Evolutionary conservation across 2,888 invertebrate species (phyloP).

Genomic region (Caenorhabditis wallacei): DNA sequence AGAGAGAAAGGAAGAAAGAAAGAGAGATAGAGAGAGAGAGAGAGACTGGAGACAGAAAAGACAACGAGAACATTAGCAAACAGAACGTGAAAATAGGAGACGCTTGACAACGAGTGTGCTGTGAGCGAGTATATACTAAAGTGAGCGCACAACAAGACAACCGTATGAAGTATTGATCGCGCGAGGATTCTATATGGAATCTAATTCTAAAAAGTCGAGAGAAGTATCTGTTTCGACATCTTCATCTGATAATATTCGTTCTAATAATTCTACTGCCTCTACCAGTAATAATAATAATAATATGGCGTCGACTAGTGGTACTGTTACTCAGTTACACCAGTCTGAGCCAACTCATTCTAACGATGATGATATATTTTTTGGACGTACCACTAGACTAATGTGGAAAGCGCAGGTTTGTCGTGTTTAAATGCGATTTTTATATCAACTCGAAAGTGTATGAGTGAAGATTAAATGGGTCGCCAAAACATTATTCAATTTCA

Average conservation of each 20-base stretch:
- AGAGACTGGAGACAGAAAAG: not conserved
- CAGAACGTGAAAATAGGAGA: constrained; percentile 2
- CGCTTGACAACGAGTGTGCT: constrained; percentile 5
- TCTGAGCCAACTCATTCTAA: not conserved
- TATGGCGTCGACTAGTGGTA: constrained; percentile 28
- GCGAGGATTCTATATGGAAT: constrained; percentile 30
- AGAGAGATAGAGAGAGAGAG: not conserved
- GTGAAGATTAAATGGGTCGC: too few species aligned
- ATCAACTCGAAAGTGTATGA: too few species aligned
- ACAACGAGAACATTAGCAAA: not conserved
- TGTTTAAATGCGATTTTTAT: not conserved
- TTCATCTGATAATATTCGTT: constrained; percentile 7
- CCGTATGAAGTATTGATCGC: constrained; percentile 42
- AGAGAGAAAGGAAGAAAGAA: not conserved
- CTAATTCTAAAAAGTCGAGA: constrained; percentile 21
- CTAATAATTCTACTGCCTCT: not conserved
- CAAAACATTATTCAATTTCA: not conserved
- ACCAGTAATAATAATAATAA: constrained; percentile 9
- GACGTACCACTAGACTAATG: constrained; percentile 87
- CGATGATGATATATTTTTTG: constrained; percentile 85
- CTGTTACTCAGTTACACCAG: not conserved
- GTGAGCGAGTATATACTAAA: constrained; percentile 12
- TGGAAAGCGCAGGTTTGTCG: constrained; percentile 86
- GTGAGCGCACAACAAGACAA: constrained; percentile 17
- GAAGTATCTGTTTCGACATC: constrained; percentile 15